Evolutionary conservation across 2,113 vertebrate species (phyloP), one percentile per base, ranked within the genome.

Genomic region (Heterotilapia buettikoferi): DNA sequence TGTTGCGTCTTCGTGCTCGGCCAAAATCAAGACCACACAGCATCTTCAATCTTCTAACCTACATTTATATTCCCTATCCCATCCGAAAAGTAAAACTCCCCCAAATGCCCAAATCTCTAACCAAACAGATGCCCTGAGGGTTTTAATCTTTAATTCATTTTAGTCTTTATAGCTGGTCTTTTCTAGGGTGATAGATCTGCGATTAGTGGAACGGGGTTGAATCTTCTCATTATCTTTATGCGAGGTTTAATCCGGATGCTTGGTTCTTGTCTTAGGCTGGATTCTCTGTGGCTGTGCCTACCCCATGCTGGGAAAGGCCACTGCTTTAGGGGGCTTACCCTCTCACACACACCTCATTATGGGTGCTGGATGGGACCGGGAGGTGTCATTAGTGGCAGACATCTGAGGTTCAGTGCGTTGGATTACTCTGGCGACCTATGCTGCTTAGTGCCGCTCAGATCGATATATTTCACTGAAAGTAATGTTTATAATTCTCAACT

Each of bases 171-270:
- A 59, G 87, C 85, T 92, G 84, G 85, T 63, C 93, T 91, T 94
- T 94, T 92, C 54, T 61, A 82, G 52, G 78, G 90, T 84, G 86
- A 94, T 86, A 85, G 94, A 94, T 93, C 84, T 40, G 82, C 90
- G 91, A 94, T 94, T 92, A 94, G 83, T 90, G 86, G 50, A 93
- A 80, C 80, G 63, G 86, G 31, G 29, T 56, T 81, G 80, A 89
- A 90, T 95, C 93, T 94, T 92, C 90, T 94, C 94, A 96, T 96
- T 96, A 95, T 95, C 92, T 95, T 94, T 63, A 95, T 94, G 89
- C 71, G 61, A 68, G 80, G 56, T 43, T 84, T 95, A 95, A 96
- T 95, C 95, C 87, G 76, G 52, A 84, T 82, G 91, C 90, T 93
- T 94, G 90, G 80, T 88, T 87, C 68, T 76, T 85, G 86, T 92